phyloP scores from a whole-genome alignment of 2,113 vertebrate species.

The Sisor rabdophorus region DNA sequence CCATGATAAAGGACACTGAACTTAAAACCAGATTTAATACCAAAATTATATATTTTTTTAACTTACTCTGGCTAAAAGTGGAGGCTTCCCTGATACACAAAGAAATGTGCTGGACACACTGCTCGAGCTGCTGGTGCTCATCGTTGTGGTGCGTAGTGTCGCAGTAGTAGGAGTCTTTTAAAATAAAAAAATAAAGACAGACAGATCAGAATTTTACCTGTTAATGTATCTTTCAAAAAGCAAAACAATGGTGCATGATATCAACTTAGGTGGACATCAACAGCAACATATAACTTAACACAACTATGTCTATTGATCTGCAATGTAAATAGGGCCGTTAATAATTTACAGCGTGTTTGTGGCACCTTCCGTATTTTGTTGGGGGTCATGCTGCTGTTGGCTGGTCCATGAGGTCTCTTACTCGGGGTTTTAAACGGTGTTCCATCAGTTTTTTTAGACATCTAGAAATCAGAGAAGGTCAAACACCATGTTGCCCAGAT shows the following conservation, averaged over 20 bases:
- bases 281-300: too few relatives aligned
- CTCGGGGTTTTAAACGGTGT: slow-evolving; percentile 52
- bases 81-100: slow-evolving; percentile 52
- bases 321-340: too few relatives aligned
- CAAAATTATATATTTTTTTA: too few relatives aligned
- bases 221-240: too few relatives aligned
- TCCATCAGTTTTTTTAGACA: slow-evolving; percentile 51
- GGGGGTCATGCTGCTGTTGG: slow-evolving; percentile 37
- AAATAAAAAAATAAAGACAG: not conserved
- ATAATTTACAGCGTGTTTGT: not conserved
- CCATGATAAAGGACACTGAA: too few relatives aligned
- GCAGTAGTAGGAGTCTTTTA: slow-evolving; percentile 43
- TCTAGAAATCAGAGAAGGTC: slow-evolving; percentile 34
- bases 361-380: slow-evolving; percentile 55
- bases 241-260: too few relatives aligned
- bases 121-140: slow-evolving; percentile 30
- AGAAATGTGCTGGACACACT: slow-evolving; percentile 45
- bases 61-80: slow-evolving; percentile 47
- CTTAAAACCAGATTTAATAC: too few relatives aligned
- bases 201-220: too few relatives aligned
- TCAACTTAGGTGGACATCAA: too few relatives aligned
- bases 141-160: slow-evolving; percentile 28
- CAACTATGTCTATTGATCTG: too few relatives aligned
- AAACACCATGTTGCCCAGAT: not conserved
- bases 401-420: slow-evolving; percentile 47